Conservation (phyloP, 2,888 invertebrate genomes). For the Morpho achilles region DNA sequence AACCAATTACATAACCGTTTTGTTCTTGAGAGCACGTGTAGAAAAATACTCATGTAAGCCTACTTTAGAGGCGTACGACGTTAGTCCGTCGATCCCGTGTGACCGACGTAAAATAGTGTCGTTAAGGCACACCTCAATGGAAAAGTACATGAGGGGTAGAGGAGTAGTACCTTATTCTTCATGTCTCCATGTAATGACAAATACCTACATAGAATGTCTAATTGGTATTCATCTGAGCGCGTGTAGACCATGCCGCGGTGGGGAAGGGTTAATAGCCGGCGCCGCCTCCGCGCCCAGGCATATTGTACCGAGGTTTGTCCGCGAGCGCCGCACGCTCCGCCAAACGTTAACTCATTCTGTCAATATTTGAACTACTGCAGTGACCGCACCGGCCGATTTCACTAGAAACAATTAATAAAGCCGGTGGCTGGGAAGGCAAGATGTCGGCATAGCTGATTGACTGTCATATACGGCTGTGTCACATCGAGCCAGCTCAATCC, state of each 20-base stretch:
- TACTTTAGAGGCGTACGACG: slow-evolving; percentile 15
- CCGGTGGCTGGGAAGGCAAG: slow-evolving; percentile 87
- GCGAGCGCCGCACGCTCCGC: slow-evolving; percentile 68
- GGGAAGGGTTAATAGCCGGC: slow-evolving; percentile 79
- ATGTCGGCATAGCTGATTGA: slow-evolving; percentile 93
- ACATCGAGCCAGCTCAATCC: slow-evolving; percentile 89
- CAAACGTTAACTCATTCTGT: slow-evolving; percentile 60
- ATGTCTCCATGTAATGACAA: slow-evolving; percentile 37
- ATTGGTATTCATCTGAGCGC: slow-evolving; percentile 79
- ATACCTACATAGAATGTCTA: slow-evolving; percentile 66
- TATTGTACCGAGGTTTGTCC: slow-evolving; percentile 74
- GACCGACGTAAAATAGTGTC: slow-evolving; percentile 23
- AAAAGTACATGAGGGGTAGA: slow-evolving; percentile 35
- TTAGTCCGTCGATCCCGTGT: slow-evolving; percentile 18
- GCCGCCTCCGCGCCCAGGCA: slow-evolving; percentile 77
- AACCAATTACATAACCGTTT: slow-evolving; percentile 13
- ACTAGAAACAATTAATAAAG: slow-evolving; percentile 41
- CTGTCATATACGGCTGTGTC: slow-evolving; percentile 87
- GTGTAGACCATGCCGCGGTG: slow-evolving; percentile 75
- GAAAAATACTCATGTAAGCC: slow-evolving; percentile 10
- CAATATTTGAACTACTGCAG: slow-evolving; percentile 65
- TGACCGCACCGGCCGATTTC: slow-evolving; percentile 39
- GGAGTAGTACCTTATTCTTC: slow-evolving; percentile 31
- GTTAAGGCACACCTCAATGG: slow-evolving; percentile 28
- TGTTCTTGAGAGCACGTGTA: slow-evolving; percentile 4